Evolutionary conservation across 2,888 invertebrate species (phyloP).

Genomic region (Mactromeris polynyma): DNA sequence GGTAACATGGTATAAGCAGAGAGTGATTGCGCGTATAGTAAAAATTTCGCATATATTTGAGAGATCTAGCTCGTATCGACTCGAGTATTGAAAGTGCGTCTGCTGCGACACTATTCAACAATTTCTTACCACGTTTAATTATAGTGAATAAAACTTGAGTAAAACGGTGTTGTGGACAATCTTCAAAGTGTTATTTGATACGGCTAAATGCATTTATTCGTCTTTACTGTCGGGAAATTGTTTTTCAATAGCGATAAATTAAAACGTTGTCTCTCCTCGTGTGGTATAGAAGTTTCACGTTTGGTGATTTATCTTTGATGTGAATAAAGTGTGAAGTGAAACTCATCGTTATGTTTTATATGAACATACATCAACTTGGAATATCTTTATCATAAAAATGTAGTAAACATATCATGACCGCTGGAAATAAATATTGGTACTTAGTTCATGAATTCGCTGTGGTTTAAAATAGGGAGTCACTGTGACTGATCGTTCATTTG

Average conservation of each 20-base stretch:
- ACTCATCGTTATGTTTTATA: neutral
- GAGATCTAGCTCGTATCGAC: neutral
- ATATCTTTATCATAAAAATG: conserved; percentile 5
- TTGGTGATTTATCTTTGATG: neutral
- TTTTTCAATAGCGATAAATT: conserved; percentile 15
- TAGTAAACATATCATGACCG: neutral
- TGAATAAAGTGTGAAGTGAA: neutral
- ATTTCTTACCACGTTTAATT: conserved; percentile 14
- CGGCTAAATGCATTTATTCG: conserved; percentile 12
- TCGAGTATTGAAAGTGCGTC: neutral
- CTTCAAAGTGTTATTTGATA: conserved; percentile 14
- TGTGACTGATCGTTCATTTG: neutral
- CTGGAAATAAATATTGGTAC: neutral
- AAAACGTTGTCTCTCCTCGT: neutral
- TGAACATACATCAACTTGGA: neutral
- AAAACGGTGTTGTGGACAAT: neutral
- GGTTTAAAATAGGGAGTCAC: neutral
- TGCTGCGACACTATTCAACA: neutral
- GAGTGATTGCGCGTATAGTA: neutral
- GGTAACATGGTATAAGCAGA: neutral
- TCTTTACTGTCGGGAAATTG: conserved; percentile 3
- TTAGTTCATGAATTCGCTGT: neutral
- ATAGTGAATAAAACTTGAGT: neutral
- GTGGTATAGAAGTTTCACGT: neutral
- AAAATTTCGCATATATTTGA: neutral